These are phyloP conservation scores for Tupiocoris notatus DNA, from an alignment of 2,888 invertebrate genomes.

Conservation along the genomic window DNA sequence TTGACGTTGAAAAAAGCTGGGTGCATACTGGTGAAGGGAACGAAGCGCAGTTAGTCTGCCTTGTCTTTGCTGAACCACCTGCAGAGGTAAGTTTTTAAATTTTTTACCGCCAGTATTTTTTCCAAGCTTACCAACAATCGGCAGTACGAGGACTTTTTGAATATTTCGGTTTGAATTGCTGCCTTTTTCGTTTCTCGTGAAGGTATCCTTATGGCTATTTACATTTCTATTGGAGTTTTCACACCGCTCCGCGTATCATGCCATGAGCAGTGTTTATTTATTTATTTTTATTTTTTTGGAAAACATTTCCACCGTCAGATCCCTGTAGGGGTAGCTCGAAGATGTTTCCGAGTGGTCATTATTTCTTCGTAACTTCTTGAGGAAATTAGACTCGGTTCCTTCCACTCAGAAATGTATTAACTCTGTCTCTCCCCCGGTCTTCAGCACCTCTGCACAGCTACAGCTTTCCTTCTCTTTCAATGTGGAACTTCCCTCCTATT, in stretches of 20 bases:
- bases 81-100: conserved; percentile 60
- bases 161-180: background rate
- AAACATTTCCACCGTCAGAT: too few species aligned
- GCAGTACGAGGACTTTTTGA: too few species aligned
- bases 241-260: too few species aligned
- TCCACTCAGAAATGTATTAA: background rate
- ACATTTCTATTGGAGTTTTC: too few species aligned
- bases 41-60: conserved; percentile 67
- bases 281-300: too few species aligned
- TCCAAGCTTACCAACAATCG: too few species aligned
- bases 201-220: too few species aligned
- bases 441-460: background rate
- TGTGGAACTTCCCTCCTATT: background rate
- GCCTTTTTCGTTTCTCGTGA: too few species aligned
- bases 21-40: conserved; percentile 68
- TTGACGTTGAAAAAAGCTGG: conserved; percentile 63
- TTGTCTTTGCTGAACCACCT: conserved; percentile 67
- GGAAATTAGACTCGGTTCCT: background rate
- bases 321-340: too few species aligned
- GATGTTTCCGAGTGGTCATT: background rate
- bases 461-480: background rate
- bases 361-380: background rate
- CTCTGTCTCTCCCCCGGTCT: background rate
- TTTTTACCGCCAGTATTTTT: too few species aligned
- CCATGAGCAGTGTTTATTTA: too few species aligned